Conservation (phyloP, 2,113 vertebrate species). For the Macquaria ambigua region DNA sequence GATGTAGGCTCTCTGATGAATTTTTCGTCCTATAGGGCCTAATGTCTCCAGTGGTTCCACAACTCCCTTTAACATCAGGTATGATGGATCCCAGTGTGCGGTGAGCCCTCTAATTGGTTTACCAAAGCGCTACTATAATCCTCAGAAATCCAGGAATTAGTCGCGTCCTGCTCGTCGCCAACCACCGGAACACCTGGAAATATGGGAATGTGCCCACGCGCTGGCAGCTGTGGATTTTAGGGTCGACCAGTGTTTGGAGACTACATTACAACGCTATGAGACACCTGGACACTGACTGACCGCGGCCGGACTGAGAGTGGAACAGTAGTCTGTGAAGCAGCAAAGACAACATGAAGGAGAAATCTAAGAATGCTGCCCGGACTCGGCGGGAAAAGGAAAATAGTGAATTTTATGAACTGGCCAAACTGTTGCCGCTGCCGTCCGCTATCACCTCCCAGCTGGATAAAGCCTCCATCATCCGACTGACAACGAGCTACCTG, state of each 20-base stretch:
- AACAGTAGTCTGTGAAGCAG: background rate
- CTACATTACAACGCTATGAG: conserved; percentile 16
- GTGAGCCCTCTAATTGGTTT: conserved; percentile 21
- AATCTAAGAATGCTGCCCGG: conserved; percentile 98
- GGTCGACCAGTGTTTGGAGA: conserved; percentile 14
- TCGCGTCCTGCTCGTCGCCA: background rate
- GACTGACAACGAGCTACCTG: conserved; percentile 98
- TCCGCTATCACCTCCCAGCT: conserved; percentile 99
- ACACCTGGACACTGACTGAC: background rate
- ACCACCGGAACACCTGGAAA: conserved; percentile 14
- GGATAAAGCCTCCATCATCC: conserved; percentile 99
- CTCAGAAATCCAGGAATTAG: conserved; percentile 33
- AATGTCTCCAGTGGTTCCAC: background rate
- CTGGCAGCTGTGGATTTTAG: conserved; percentile 32
- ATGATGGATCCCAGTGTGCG: background rate
- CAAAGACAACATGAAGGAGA: conserved; percentile 92
- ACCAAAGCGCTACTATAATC: background rate
- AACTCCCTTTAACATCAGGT: background rate
- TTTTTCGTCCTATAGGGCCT: background rate
- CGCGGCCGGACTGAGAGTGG: conserved; percentile 16
- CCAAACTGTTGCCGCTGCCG: conserved; percentile 96
- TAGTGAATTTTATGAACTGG: conserved; percentile 99
- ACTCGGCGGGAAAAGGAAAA: conserved; percentile 99
- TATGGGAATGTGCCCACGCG: conserved; percentile 36
- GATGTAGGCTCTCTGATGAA: background rate